Base-by-base conservation (phyloP, 2,797 vertebrate genomes). In the Sus cebifrons region DNA sequence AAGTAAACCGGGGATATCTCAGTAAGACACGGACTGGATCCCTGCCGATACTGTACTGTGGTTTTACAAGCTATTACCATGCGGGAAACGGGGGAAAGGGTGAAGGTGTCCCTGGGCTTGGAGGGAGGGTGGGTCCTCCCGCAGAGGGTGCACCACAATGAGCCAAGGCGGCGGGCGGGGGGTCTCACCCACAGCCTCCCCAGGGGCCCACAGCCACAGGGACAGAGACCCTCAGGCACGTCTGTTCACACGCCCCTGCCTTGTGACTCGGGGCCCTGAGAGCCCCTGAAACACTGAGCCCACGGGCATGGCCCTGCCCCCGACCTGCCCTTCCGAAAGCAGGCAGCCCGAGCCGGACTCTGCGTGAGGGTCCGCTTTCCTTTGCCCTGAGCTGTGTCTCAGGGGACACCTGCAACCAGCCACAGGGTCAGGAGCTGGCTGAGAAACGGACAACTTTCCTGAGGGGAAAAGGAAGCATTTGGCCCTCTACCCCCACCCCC, bases 261-360 rank as follows among this genome's bases (percentile, higher is more conserved):
- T 27, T 0, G 6, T 23, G 71, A 40, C 58, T 3, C 10, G 15
- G 15, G 71, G 70, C 68, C 70, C 49, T 29, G 85, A 56, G 6
- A n/a, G 36, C 11, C 5, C 1, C 25, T 5, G 14, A 17, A 15
- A 89, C 40, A n/a, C 32, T 25, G 5, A 36, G 27, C 17, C 8
- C 0, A 0, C 3, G 36, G 4, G 70, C 18, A 0, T 3, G 0
- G 4, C 25, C 40, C 40, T 25, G 67, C 54, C 27, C 82, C 10
- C 21, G 9, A 13, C 21, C 52, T 20, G 56, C 27, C 14, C 5
- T 29, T 18, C 60, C 58, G 86, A 44, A 29, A 36, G 52, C 56
- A 11, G 73, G 25, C 65, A 2, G 49, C 32, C 62, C 8, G 16
- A 9, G 67, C n/a, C 17, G 11, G 17, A 60, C 3, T 54, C 27